These are phyloP conservation scores for Serranus cabrilla DNA, from an alignment of 2,797 vertebrate species.

Conservation along the genomic window DNA sequence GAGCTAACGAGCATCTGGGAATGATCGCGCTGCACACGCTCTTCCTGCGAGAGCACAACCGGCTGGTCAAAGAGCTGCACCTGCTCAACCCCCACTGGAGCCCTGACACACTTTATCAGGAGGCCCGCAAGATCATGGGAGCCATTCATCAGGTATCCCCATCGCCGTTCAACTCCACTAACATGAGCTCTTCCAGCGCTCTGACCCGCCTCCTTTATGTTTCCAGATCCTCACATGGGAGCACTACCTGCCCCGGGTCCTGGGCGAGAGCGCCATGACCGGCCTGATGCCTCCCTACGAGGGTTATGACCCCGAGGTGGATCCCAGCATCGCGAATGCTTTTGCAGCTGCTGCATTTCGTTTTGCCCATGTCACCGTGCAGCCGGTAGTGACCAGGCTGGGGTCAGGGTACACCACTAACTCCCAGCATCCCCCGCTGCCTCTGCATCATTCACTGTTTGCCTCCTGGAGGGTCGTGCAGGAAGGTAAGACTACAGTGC, in stretches of 20 bases:
- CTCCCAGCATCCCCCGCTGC: conserved; percentile 78
- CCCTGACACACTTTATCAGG: conserved; percentile 85
- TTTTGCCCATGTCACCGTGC: conserved; percentile 86
- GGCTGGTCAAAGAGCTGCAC: conserved; percentile 83
- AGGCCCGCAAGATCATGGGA: conserved; percentile 86
- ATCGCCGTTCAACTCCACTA: not conserved
- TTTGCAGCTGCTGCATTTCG: conserved; percentile 86
- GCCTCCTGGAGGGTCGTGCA: conserved; percentile 87
- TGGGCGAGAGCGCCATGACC: conserved; percentile 72
- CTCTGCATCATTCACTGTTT: conserved; percentile 85
- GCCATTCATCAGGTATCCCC: conserved; percentile 84
- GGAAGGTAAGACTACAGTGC: conserved; percentile 77
- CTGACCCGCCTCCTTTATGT: not conserved
- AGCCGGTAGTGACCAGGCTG: conserved; percentile 81
- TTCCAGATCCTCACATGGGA: conserved; percentile 85
- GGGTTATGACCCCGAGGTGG: conserved; percentile 72
- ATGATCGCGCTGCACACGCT: conserved; percentile 86
- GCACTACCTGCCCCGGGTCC: conserved; percentile 84
- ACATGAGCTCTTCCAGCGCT: not conserved
- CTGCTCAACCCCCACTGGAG: conserved; percentile 86
- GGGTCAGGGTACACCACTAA: conserved; percentile 78
- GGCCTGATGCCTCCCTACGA: conserved; percentile 79
- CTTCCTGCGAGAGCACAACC: conserved; percentile 88
- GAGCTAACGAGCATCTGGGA: conserved; percentile 87
- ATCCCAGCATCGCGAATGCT: conserved; percentile 84